phyloP scores from a whole-genome alignment of 2,888 invertebrate genomes.

The Diogma glabrata region DNA sequence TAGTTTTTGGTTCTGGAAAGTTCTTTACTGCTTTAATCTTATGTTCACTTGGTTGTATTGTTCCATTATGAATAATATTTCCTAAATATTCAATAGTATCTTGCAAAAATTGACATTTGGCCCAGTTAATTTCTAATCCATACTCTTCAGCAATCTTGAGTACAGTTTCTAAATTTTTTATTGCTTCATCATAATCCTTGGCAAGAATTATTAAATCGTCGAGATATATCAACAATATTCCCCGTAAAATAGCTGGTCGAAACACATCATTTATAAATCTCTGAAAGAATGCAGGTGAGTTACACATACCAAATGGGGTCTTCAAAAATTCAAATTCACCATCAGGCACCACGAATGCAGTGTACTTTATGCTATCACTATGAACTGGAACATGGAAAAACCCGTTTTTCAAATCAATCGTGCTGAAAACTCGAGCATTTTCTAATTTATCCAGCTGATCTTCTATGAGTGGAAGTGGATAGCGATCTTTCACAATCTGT shows the following conservation, averaged over 20 bases:
- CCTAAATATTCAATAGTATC: background rate
- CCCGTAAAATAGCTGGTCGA: background rate
- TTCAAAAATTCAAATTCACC: conserved; percentile 30
- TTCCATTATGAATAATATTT: background rate
- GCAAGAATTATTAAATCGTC: conserved; percentile 9
- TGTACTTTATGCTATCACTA: conserved; percentile 23
- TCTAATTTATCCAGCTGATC: conserved; percentile 25
- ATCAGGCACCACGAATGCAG: conserved; percentile 29
- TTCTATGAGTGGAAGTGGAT: conserved; percentile 28
- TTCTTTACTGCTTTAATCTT: conserved; percentile 12
- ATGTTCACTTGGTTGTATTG: background rate
- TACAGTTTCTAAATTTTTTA: background rate
- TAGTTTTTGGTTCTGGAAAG: background rate
- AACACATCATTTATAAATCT: conserved; percentile 15
- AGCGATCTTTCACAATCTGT: conserved; percentile 24
- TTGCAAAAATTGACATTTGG: background rate
- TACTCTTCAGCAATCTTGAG: background rate
- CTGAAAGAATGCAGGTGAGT: conserved; percentile 26
- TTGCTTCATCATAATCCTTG: background rate
- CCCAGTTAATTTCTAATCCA: conserved; percentile 3
- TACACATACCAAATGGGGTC: conserved; percentile 30
- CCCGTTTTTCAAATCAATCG: conserved; percentile 25
- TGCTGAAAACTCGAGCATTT: conserved; percentile 21
- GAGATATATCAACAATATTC: conserved; percentile 1
- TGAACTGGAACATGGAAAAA: conserved; percentile 26